phyloP scores from a whole-genome alignment of 1,140 invertebrate species.

The Muscidifurax raptorellus region DNA sequence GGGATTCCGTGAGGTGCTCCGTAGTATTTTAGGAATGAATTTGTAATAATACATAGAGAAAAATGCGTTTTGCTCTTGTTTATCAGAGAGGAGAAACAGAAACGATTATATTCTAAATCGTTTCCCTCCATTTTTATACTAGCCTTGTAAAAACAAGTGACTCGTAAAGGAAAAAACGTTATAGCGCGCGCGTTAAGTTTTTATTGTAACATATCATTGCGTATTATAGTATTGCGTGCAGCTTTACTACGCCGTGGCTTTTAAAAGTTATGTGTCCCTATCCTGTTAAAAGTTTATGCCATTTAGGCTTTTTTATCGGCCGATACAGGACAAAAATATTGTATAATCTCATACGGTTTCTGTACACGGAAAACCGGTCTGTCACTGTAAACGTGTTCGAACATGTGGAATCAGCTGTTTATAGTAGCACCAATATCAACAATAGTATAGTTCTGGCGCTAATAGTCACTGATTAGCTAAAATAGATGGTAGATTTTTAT shows the following conservation, averaged over 20 bases:
- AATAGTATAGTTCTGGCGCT: too few relatives aligned
- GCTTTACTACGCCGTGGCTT: not conserved
- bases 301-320: not conserved
- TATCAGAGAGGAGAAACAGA: too few relatives aligned
- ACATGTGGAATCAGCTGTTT: too few relatives aligned
- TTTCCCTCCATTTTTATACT: not conserved
- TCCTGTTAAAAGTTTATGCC: not conserved
- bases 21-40: too few relatives aligned
- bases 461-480: too few relatives aligned
- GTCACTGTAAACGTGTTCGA: too few relatives aligned
- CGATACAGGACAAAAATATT: not conserved
- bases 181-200: not conserved
- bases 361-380: too few relatives aligned
- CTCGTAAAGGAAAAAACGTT: not conserved
- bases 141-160: not conserved
- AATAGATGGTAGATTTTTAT: too few relatives aligned
- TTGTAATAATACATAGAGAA: too few relatives aligned
- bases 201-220: not conserved
- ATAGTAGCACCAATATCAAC: too few relatives aligned
- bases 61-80: not conserved
- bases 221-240: not conserved
- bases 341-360: not conserved
- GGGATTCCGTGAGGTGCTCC: too few relatives aligned
- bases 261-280: not conserved
- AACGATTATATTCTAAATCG: too few relatives aligned